Conservation (phyloP, 2,888 invertebrate genomes). For the Polymixis lichenea region DNA sequence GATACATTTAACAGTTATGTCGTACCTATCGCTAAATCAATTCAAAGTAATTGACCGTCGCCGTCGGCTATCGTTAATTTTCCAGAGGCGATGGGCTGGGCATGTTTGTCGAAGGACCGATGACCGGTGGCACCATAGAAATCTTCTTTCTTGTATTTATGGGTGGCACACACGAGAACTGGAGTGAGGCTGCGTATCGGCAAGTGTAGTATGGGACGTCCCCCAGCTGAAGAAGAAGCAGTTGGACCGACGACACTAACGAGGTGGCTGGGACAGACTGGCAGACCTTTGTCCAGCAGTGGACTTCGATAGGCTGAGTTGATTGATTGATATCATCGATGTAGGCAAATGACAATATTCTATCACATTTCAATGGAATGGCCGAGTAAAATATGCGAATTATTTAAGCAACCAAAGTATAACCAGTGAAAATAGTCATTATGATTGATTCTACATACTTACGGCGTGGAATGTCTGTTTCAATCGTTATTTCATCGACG, state of each 20-base stretch:
- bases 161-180: background rate
- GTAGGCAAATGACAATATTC: background rate
- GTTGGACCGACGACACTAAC: background rate
- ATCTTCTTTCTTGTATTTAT: no score
- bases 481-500: constrained; percentile 26
- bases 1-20: background rate
- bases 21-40: background rate
- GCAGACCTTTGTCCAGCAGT: background rate
- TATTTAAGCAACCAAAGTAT: constrained; percentile 17
- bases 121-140: background rate
- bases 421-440: constrained; percentile 33
- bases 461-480: constrained; percentile 18
- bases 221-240: no score
- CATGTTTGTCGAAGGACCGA: background rate
- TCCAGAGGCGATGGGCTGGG: background rate
- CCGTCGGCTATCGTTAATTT: background rate
- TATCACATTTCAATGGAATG: constrained; percentile 2
- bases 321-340: background rate
- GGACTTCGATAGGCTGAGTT: background rate
- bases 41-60: background rate
- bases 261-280: background rate
- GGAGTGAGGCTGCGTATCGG: background rate
- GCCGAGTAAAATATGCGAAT: background rate
- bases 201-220: background rate
- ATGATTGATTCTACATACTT: constrained; percentile 23